Percentiles rank a stretch among this genome's conserved stretches.
Evolutionary conservation across 2,113 vertebrate species (phyloP).

Genomic region (Antigone vipio): DNA sequence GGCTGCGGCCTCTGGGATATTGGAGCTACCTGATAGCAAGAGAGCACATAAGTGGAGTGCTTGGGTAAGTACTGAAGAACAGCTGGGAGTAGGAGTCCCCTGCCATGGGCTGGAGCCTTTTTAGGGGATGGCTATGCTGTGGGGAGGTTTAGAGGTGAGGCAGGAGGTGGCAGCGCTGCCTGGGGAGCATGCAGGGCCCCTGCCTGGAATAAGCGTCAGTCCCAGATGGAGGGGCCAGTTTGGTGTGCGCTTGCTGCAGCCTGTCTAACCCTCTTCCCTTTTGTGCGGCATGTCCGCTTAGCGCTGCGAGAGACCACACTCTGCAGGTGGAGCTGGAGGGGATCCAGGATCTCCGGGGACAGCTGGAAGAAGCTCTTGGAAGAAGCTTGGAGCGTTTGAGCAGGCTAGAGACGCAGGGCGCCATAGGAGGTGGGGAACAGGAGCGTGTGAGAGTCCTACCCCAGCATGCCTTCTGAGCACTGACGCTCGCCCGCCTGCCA

Average conservation of each 20-base stretch:
- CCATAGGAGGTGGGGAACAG: conserved; percentile 94
- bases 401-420: conserved; percentile 75
- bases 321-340: conserved; percentile 88
- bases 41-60: not conserved
- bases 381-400: conserved; percentile 77
- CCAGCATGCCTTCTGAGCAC: conserved; percentile 82
- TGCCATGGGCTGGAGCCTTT: not conserved
- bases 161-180: not conserved
- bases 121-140: not conserved
- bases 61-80: not conserved
- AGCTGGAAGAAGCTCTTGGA: conserved; percentile 89
- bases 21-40: conserved; percentile 50
- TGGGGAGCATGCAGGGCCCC: not conserved
- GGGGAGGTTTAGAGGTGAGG: not conserved
- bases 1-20: conserved; percentile 18
- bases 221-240: not conserved
- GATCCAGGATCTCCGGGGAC: conserved; percentile 83
- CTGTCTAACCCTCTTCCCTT: conserved; percentile 65
- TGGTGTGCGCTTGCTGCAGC: not conserved
- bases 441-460: conserved; percentile 81
- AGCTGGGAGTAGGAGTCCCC: not conserved
- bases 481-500: conserved; percentile 65
- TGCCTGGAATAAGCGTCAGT: not conserved
- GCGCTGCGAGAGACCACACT: conserved; percentile 76
- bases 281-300: conserved; percentile 33